Evolutionary conservation across 1,140 invertebrate species (phyloP), one percentile per base, ranked within the genome.

Genomic region (Antheraea pernyi): DNA sequence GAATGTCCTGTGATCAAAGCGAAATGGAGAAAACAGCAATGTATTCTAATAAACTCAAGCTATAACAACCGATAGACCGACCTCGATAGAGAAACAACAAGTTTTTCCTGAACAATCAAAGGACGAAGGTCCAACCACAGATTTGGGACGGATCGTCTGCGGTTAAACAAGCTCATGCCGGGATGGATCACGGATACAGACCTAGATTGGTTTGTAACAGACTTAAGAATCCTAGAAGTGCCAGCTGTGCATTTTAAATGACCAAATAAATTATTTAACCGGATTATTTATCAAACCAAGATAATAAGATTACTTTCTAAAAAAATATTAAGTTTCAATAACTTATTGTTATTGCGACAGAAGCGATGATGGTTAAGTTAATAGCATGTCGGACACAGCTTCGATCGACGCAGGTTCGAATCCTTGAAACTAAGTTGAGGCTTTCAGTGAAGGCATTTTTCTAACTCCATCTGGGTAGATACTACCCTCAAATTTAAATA

Each of bases 101-200:
- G 46, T 53, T 53, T 53, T 53, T 53, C 46, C 46, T 53, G 46
- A 16, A 53, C 46, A 53, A 53, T 53, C 46, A 53, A 53, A 53
- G 46, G 46, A 53, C 46, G 46, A 53, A 53, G 46, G 46, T 53
- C 46, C 16, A 53, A 53, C 46, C 46, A 53, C 46, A 53, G 46
- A 53, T 53, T 53, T 53, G 46, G 46, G 46, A 53, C 46, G 46
- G 46, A 53, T 53, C 46, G 46, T 53, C 46, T 53, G 46, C 46
- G 46, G 46, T 53, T 53, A 53, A 53, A 53, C 46, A 53, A 53
- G 46, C 46, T 53, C 46, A 53, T 53, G 46, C 46, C 46, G 46
- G 46, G 46, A 53, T 53, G 46, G 46, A 53, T 53, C 46, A 53
- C 46, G 46, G 46, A 53, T 53, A 53, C 46, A 53, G 46, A n/a